Evolutionary conservation across 2,888 invertebrate species (phyloP), one percentile per base, ranked within the genome.

Genomic region (Dastarcus helophoroides): DNA sequence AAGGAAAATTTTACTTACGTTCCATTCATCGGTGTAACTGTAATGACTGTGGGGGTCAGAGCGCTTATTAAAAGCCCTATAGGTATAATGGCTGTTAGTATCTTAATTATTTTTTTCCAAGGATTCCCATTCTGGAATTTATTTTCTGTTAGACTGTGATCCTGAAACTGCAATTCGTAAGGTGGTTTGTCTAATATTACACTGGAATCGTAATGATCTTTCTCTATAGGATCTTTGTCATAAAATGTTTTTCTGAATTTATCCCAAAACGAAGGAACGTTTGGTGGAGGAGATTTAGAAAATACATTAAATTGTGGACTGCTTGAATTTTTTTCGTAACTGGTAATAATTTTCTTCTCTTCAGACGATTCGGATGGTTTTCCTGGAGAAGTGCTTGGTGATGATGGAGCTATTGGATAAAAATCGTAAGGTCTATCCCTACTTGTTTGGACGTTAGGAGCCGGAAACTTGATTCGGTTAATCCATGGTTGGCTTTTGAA

Each of bases 1-100:
- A n/a, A n/a, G n/a, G n/a, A n/a, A n/a, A n/a, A n/a, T n/a, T n/a
- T n/a, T 31, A 49, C 55, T 53, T 46, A 59, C 54, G 56, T 58
- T 10, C 41, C 49, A 40, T 61, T 61, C 10, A 51, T 40, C 11
- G 56, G 46, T 8, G 53, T 66, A 26, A 81, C 66, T 38, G 70
- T 72, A 42, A 80, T 64, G 45, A 80, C 60, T 43, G 63, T 75
- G 2, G 80, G 80, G 0, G 77, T 75, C 10, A 81, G 61, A 1
- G 80, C 76, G 1, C 80, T 79, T 29, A 81, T 63, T 37, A 81
- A 66, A 27, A 82, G 60, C 1, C 80, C 80, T 27, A 80, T 68
- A 0, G 82, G 82, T 29, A 81, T 64, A 45, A 79, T 65, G 1
- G 80, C 71, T 0, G 79, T 73, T 45, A 79, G 58, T 42, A 81